Base-by-base conservation (phyloP, 2,797 vertebrate genomes). In the Artibeus jamaicensis region DNA sequence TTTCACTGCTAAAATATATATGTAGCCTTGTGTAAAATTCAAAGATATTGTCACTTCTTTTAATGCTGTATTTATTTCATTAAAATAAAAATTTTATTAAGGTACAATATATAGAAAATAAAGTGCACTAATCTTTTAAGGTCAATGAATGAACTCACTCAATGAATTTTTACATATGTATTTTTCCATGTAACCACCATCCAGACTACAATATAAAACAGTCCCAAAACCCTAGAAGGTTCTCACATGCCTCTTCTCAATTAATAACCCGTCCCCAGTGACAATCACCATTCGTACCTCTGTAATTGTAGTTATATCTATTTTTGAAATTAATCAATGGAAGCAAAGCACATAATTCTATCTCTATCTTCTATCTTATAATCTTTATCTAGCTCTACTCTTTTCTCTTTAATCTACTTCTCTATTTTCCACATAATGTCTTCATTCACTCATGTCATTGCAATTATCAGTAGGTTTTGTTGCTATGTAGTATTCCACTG, bases 1-100 rank as follows among this genome's bases (percentile, higher is more conserved):
- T 67, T 97, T 53, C 82, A 68, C n/a, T 92, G 86, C 93, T 97
- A 93, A 91, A 97, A 97, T 24, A 73, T 73, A 97, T 96, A 93
- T 97, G 86, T 24, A 46, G 4, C 4, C 26, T 24, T 76, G 57
- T 77, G 76, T 46, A 81, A 50, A 81, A 89, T 70, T 76, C 44
- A 79, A 46, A 92, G 29, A 42, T n/a, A 79, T 16, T 50, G 74
- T 90, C 29, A 71, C 34, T 81, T 67, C 67, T 77, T 85, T 86
- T 86, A 71, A 89, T 83, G 57, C 8, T 86, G 9, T 83, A 62
- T 39, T 82, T 93, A 6, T 65, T 86, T 89, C 62, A 77, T 89
- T 93, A 86, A 91, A 74, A 65, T 73, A 77, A 93, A 94, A 89
- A 19, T 59, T 42, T 59, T 67, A 89, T 67, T 62, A 91, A 85